These are phyloP conservation scores for Xanthorhoe designata DNA, from an alignment of 2,888 invertebrate species.

Conservation along the genomic window DNA sequence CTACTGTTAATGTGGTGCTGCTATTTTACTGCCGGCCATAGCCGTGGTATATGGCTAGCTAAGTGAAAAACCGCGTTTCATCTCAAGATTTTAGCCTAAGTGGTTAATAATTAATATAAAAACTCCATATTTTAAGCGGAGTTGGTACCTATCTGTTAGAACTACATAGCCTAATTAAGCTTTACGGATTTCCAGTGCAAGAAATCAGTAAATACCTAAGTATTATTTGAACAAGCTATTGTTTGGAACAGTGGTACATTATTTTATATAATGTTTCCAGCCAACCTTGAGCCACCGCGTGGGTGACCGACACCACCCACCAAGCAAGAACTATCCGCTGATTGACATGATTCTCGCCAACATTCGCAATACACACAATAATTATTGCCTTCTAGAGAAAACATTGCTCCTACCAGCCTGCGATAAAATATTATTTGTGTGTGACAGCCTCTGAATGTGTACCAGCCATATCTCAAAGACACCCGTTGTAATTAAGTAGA, in stretches of 20 bases:
- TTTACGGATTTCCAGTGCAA: not conserved
- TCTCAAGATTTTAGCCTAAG: not conserved
- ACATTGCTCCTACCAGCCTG: conserved; percentile 54
- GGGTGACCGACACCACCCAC: conserved; percentile 3
- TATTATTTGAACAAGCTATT: conserved; percentile 6
- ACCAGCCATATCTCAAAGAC: conserved; percentile 77
- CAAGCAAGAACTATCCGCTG: conserved; percentile 38
- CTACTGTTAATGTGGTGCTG: conserved; percentile 13
- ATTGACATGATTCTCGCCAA: conserved; percentile 48
- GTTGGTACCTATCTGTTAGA: not conserved
- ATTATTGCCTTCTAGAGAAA: conserved; percentile 63
- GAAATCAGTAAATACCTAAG: not conserved
- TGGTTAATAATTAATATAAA: not conserved
- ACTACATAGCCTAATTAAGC: not conserved
- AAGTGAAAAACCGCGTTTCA: conserved; percentile 10
- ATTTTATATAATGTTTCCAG: conserved; percentile 15
- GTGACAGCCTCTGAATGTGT: conserved; percentile 76
- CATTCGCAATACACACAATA: conserved; percentile 52
- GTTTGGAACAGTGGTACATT: not conserved
- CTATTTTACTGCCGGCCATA: conserved; percentile 19
- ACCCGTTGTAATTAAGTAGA: conserved; percentile 82
- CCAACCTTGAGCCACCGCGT: conserved; percentile 4
- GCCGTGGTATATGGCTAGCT: conserved; percentile 1
- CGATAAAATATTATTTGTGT: conserved; percentile 79
- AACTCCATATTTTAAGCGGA: not conserved